phyloP scores from a whole-genome alignment of 2,113 vertebrate species.

The Nothocercus julius region DNA sequence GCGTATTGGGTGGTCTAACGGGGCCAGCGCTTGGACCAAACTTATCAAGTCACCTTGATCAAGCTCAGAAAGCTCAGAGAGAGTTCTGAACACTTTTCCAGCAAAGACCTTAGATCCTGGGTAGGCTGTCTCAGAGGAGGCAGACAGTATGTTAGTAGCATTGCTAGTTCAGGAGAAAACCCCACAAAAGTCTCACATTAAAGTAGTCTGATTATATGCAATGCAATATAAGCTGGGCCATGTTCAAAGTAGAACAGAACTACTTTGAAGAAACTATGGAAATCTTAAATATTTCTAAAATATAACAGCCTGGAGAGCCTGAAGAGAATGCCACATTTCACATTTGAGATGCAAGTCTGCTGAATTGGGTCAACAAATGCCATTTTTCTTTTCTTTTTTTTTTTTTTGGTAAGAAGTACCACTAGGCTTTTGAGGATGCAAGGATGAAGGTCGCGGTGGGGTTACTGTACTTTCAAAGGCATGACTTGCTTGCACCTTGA shows the following conservation, averaged over 20 bases:
- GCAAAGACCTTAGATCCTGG: background rate
- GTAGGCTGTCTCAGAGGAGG: background rate
- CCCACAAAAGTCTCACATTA: background rate
- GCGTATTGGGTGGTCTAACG: background rate
- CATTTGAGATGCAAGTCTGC: background rate
- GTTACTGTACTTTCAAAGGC: background rate
- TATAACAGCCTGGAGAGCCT: background rate
- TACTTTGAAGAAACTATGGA: background rate
- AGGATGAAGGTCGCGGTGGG: background rate
- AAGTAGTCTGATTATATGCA: background rate
- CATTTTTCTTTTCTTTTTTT: background rate
- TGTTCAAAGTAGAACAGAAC: background rate
- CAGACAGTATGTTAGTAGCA: background rate
- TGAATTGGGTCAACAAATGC: background rate
- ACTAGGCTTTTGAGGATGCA: background rate
- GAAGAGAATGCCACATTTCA: background rate
- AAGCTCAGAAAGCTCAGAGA: background rate
- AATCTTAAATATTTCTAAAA: background rate
- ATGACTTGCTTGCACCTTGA: background rate
- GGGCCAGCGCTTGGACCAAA: background rate
- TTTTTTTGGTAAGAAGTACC: background rate
- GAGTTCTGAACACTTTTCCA: background rate
- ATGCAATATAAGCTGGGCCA: background rate
- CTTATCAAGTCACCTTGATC: background rate
- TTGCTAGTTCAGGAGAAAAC: background rate